Percentiles rank a stretch among this genome's conserved stretches.
Conservation (phyloP, 35 echinoderm and acorn worm species). For the Antedon bifida region DNA sequence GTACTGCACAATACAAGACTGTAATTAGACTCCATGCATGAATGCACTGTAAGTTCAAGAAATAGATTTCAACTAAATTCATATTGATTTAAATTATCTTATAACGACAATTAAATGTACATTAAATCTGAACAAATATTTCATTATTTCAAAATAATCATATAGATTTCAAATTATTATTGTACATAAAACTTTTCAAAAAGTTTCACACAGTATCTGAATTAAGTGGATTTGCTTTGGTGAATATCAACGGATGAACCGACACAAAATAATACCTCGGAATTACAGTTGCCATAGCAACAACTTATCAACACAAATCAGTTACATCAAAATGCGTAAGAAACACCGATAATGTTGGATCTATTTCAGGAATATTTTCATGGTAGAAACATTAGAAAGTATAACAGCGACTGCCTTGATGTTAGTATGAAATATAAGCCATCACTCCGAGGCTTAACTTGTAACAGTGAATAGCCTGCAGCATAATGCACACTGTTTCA, state of each 20-base stretch:
- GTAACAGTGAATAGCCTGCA: neutral
- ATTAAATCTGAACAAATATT: too few relatives aligned
- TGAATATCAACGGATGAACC: neutral
- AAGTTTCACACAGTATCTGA: too few relatives aligned
- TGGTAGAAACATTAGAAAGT: neutral
- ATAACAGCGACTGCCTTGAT: neutral
- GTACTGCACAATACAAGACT: too few relatives aligned
- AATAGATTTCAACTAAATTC: too few relatives aligned
- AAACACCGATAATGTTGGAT: neutral
- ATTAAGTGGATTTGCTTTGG: neutral
- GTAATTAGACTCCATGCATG: too few relatives aligned
- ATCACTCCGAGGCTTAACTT: neutral
- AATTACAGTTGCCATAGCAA: neutral
- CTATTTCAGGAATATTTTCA: neutral
- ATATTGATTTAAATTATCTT: too few relatives aligned
- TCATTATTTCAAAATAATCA: too few relatives aligned
- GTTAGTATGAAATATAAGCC: neutral
- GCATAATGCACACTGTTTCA: neutral
- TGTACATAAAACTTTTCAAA: too few relatives aligned
- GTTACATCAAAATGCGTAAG: neutral
- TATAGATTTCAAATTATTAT: too few relatives aligned
- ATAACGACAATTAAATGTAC: too few relatives aligned
- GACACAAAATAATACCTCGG: neutral
- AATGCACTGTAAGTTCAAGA: too few relatives aligned
- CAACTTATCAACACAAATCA: neutral